Conservation (phyloP, 1,140 invertebrate genomes). For the Sinonovacula constricta region DNA sequence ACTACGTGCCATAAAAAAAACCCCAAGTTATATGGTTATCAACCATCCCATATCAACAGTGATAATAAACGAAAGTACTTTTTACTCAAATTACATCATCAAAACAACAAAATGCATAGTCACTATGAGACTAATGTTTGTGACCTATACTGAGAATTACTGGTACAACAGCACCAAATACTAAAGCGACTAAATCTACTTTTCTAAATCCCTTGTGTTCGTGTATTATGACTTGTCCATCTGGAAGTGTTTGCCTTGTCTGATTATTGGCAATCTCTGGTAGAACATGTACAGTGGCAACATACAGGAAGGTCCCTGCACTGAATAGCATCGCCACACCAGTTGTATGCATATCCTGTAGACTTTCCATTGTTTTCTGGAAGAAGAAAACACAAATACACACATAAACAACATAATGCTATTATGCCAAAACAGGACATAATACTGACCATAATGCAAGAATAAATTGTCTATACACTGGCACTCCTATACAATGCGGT, state of each 20-base stretch:
- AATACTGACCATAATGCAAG: no score
- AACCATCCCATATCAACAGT: no score
- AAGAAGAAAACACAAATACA: no score
- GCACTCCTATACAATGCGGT: no score
- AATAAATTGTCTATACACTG: no score
- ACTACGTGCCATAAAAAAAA: no score
- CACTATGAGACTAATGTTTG: slow-evolving; percentile 83
- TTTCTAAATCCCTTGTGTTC: slow-evolving; percentile 83
- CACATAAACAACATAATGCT: slow-evolving; percentile 55
- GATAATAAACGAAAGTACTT: no score
- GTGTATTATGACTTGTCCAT: slow-evolving; percentile 80
- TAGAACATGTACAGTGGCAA: slow-evolving; percentile 98
- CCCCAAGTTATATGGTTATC: no score
- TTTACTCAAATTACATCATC: no score
- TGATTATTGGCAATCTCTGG: slow-evolving; percentile 87
- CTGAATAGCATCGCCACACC: slow-evolving; percentile 99
- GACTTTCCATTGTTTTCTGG: slow-evolving; percentile 76
- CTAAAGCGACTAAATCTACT: slow-evolving; percentile 89
- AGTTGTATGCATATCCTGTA: slow-evolving; percentile 93
- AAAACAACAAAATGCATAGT: no score
- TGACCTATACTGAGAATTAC: slow-evolving; percentile 93
- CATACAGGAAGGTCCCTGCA: slow-evolving; percentile 98
- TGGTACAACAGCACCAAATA: slow-evolving; percentile 91
- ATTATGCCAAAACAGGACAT: no score
- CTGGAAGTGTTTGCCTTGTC: slow-evolving; percentile 68